These are phyloP conservation scores for Gari tellinella DNA, from an alignment of 2,888 invertebrate genomes.

Conservation along the genomic window DNA sequence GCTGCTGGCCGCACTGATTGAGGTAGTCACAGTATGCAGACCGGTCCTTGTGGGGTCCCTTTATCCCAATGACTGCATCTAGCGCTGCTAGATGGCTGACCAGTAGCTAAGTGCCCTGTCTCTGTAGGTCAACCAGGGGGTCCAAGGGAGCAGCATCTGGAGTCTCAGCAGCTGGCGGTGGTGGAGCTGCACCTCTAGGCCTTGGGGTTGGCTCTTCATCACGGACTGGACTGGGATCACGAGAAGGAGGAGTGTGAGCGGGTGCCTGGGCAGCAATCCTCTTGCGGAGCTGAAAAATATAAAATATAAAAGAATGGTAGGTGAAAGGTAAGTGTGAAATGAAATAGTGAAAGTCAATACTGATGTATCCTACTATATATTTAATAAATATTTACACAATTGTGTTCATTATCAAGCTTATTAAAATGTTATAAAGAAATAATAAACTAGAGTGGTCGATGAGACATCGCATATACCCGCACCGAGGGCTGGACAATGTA, in stretches of 20 bases:
- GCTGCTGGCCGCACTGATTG: conserved; percentile 2
- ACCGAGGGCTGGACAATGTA: too few relatives aligned
- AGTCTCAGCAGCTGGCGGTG: conserved; percentile 1
- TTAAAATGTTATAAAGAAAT: too few relatives aligned
- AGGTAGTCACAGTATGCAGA: conserved; percentile 2
- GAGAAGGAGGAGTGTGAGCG: conserved; percentile 2
- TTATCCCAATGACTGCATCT: conserved; percentile 2
- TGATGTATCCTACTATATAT: background rate
- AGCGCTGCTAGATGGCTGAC: conserved; percentile 1
- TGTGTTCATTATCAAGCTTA: too few relatives aligned
- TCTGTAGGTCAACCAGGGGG: conserved; percentile 1
- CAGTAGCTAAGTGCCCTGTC: conserved; percentile 1
- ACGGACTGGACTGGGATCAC: conserved; percentile 2
- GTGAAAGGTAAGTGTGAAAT: conserved; percentile 2
- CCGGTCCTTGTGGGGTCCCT: conserved; percentile 1
- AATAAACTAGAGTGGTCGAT: too few relatives aligned
- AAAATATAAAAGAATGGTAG: conserved; percentile 1
- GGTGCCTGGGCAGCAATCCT: conserved; percentile 2
- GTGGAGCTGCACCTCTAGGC: conserved; percentile 2
- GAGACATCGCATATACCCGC: too few relatives aligned
- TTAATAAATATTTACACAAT: too few relatives aligned
- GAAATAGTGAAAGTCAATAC: conserved; percentile 1
- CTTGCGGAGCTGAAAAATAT: conserved; percentile 2
- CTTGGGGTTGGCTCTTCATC: conserved; percentile 1
- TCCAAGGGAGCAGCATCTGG: conserved; percentile 1